These are phyloP conservation scores for Todus mexicanus DNA, from an alignment of 2,797 vertebrate species.

Conservation along the genomic window DNA sequence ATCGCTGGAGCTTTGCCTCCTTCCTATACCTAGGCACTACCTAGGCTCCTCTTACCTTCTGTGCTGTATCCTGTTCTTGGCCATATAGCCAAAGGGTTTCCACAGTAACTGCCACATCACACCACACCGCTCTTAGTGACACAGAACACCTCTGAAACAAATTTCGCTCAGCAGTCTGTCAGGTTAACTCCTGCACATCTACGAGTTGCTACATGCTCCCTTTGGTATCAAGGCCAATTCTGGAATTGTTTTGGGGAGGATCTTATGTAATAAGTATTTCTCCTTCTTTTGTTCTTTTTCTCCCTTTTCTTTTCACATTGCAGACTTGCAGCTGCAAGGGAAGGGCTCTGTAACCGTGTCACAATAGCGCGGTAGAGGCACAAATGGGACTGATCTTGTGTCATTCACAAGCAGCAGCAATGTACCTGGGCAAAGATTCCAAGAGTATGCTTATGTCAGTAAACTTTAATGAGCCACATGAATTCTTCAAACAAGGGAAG, in stretches of 20 bases:
- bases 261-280: neutral
- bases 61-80: neutral
- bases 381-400: neutral
- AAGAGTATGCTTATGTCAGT: neutral
- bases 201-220: neutral
- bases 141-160: neutral
- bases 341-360: neutral
- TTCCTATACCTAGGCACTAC: neutral
- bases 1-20: neutral
- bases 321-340: neutral
- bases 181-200: neutral
- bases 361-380: neutral
- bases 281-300: neutral
- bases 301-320: neutral
- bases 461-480: conserved; percentile 20
- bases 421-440: neutral
- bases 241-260: neutral
- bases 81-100: neutral
- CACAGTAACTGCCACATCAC: conserved; percentile 12
- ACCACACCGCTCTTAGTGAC: neutral
- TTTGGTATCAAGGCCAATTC: neutral
- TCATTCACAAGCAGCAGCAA: rapidly evolving
- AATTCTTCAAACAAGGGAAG: conserved; percentile 24
- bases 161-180: neutral
- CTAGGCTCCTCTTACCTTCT: neutral